Evolutionary conservation across 2,113 vertebrate genomes (phyloP).

Genomic region (Paracyprichromis sp.): DNA sequence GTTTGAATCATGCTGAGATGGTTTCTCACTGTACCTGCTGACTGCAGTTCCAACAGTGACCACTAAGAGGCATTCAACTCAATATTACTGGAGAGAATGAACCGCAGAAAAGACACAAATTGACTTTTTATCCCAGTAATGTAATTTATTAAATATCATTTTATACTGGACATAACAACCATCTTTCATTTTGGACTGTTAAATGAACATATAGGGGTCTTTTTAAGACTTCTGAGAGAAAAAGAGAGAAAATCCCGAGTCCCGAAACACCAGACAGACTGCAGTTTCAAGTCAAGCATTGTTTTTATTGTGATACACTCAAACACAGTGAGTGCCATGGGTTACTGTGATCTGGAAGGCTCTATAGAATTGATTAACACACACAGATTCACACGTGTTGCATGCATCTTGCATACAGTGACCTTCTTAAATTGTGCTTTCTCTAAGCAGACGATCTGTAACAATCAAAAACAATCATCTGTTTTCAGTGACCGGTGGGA

Average conservation of each 20-base stretch:
- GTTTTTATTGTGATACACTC: constrained; percentile 36
- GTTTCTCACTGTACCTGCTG: background rate
- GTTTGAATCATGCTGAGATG: background rate
- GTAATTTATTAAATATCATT: background rate
- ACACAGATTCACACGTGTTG: background rate
- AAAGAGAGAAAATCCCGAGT: background rate
- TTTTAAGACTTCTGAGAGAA: background rate
- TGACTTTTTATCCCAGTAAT: background rate
- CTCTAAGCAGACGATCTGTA: background rate
- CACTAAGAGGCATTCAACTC: background rate
- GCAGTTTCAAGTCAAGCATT: constrained; percentile 4
- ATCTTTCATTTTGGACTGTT: background rate
- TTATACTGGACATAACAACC: background rate
- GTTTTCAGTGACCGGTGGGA: background rate
- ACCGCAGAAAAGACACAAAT: background rate
- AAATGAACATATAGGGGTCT: background rate
- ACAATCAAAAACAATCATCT: background rate
- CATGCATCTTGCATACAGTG: background rate
- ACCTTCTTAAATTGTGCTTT: constrained; percentile 10
- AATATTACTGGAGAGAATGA: background rate
- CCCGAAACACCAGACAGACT: background rate
- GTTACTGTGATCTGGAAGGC: background rate
- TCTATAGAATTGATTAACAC: background rate
- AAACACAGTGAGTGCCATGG: background rate
- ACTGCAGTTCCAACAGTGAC: background rate